Evolutionary conservation across 2,888 invertebrate species (phyloP), one percentile per base, ranked within the genome.

Genomic region (Lymantria dispar): DNA sequence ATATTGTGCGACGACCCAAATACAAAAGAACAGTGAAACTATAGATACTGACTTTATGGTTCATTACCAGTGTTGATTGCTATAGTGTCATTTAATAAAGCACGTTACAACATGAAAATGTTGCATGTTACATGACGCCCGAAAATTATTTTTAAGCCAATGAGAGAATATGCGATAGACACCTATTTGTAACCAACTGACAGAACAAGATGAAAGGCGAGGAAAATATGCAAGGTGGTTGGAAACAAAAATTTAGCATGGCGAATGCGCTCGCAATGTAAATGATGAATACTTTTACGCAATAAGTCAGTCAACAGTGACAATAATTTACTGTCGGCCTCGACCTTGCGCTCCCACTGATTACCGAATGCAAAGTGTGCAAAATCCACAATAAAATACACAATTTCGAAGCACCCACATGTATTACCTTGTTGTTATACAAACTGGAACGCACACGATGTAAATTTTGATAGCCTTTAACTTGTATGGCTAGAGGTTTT

Each of bases 401-500:
- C 74, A 70, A 70, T 77, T 75, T 70, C 64, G 64, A 63, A 62
- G 75, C 82, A 79, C 85, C 85, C 83, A 84, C 83, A 79, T 82
- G 72, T 68, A 77, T 80, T 76, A 80, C 81, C 78, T 83, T 80
- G 79, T 74, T 72, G 78, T 78, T 82, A 68, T 74, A 72, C 78
- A 75, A 87, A 85, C 73, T 86, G 81, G 87, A 84, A 86, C 89
- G 82, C 72, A 73, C 72, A 68, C 78, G 80, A 84, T 82, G 75
- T 80, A 80, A 80, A 84, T 84, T 85, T 80, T 79, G 82, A 82
- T 83, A 85, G 80, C 87, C 88, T 87, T 87, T 80, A 76, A 76
- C 74, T 72, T 82, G 83, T 81, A 84, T 80, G 78, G 81, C 80
- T 78, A 74, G 75, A 73, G 70, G 78, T 82, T 86, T 85, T 80